phyloP scores from a whole-genome alignment of 2,888 invertebrate species.

The Ditula angustiorana region DNA sequence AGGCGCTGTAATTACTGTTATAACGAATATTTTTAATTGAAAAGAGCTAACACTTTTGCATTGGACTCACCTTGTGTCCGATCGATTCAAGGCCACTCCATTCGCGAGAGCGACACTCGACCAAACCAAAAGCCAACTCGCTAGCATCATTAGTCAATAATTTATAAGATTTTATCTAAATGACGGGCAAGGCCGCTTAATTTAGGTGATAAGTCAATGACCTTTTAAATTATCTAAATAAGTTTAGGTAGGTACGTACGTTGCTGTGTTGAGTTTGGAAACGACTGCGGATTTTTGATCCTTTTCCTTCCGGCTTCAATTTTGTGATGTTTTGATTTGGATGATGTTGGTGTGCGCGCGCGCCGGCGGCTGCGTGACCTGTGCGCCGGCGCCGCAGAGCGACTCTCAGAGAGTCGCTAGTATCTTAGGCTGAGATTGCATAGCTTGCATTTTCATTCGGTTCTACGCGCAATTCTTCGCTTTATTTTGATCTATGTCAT shows the following conservation, averaged over 20 bases:
- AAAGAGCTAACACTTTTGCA: background rate
- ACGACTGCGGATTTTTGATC: background rate
- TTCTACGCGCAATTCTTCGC: background rate
- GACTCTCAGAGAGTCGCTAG: background rate
- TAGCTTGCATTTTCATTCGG: background rate
- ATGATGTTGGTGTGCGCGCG: constrained; percentile 1
- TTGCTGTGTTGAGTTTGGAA: background rate
- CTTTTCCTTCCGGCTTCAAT: background rate
- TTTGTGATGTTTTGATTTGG: no score
- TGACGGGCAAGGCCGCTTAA: background rate
- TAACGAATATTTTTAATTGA: constrained; percentile 2
- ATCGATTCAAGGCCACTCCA: constrained; percentile 28
- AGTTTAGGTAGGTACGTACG: constrained; percentile 21
- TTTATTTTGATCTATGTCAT: background rate
- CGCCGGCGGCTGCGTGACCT: constrained; percentile 14
- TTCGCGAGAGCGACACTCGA: constrained; percentile 21
- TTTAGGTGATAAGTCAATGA: constrained; percentile 15
- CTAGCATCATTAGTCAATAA: background rate
- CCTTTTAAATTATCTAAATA: background rate
- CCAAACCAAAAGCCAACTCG: constrained; percentile 5
- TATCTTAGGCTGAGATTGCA: constrained; percentile 1
- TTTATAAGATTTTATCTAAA: background rate
- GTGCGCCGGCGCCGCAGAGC: constrained; percentile 7
- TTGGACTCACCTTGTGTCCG: constrained; percentile 24
- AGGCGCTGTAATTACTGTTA: no score